Evolutionary conservation across 2,888 invertebrate genomes (phyloP).

Genomic region (Gasteruption jaculator): DNA sequence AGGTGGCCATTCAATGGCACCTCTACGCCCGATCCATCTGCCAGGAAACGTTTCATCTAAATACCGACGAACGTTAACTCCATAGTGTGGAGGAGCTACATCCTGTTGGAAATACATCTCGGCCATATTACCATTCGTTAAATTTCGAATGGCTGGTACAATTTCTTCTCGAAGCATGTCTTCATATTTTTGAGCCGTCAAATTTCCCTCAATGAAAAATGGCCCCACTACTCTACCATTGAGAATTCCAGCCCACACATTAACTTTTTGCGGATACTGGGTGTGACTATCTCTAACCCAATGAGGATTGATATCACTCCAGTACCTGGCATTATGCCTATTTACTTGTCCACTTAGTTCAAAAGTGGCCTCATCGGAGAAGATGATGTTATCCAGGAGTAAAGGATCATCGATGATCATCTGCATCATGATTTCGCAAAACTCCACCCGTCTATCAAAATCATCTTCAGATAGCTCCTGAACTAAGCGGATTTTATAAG

Average conservation of each 20-base stretch:
- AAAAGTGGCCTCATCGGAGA: conserved; percentile 30
- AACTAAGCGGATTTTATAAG: conserved; percentile 27
- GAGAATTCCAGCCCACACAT: conserved; percentile 17
- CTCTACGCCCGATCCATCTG: no score
- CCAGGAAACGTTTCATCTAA: no score
- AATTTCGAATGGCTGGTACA: no score
- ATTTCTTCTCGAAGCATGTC: no score
- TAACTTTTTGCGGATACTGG: conserved; percentile 20
- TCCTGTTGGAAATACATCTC: no score
- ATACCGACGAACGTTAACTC: no score
- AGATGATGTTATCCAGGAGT: conserved; percentile 22
- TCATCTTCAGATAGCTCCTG: conserved; percentile 30
- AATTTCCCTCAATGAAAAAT: conserved; percentile 17
- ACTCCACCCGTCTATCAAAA: conserved; percentile 26
- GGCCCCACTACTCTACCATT: conserved; percentile 7
- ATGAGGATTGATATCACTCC: conserved; percentile 28
- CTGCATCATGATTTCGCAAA: conserved; percentile 24
- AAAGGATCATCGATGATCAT: conserved; percentile 15
- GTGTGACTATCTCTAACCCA: conserved; percentile 20
- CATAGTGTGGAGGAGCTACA: no score
- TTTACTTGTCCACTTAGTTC: conserved; percentile 31
- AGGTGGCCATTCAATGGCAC: no score
- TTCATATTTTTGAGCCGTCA: conserved; percentile 9
- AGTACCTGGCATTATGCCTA: conserved; percentile 31
- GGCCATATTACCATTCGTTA: no score